Evolutionary conservation across 2,113 vertebrate species (phyloP).

Genomic region (Mionectes macconnelli): DNA sequence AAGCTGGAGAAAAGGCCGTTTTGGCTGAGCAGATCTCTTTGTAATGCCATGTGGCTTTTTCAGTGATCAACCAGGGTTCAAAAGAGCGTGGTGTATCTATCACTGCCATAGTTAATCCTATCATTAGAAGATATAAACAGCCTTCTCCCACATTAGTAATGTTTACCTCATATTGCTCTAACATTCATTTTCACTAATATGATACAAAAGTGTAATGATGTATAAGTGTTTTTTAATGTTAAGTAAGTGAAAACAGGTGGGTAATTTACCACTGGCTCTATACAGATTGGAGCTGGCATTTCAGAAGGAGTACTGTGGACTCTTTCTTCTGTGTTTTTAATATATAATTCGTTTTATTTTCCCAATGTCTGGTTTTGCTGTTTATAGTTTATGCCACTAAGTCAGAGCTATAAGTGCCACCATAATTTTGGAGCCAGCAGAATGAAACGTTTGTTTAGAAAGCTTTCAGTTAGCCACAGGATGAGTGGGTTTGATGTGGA

Average conservation of each 20-base stretch:
- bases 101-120: constrained; percentile 54
- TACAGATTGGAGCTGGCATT: constrained; percentile 43
- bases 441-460: neutral
- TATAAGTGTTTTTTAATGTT: constrained; percentile 79
- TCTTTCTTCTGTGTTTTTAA: neutral
- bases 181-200: constrained; percentile 75
- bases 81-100: constrained; percentile 21
- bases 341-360: neutral
- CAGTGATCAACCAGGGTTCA: constrained; percentile 10
- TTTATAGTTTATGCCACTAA: constrained; percentile 17
- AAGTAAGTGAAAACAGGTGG: constrained; percentile 79
- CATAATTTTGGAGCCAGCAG: neutral
- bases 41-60: neutral
- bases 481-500: neutral
- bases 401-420: neutral
- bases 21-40: neutral
- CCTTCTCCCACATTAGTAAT: constrained; percentile 63
- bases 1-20: neutral
- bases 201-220: constrained; percentile 75
- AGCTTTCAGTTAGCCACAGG: neutral
- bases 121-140: neutral
- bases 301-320: constrained; percentile 6
- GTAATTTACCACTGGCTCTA: constrained; percentile 59
- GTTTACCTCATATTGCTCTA: constrained; percentile 59
- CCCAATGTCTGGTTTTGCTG: neutral